Evolutionary conservation across 2,888 invertebrate genomes (phyloP).

Genomic region (Bombylius discolor): DNA sequence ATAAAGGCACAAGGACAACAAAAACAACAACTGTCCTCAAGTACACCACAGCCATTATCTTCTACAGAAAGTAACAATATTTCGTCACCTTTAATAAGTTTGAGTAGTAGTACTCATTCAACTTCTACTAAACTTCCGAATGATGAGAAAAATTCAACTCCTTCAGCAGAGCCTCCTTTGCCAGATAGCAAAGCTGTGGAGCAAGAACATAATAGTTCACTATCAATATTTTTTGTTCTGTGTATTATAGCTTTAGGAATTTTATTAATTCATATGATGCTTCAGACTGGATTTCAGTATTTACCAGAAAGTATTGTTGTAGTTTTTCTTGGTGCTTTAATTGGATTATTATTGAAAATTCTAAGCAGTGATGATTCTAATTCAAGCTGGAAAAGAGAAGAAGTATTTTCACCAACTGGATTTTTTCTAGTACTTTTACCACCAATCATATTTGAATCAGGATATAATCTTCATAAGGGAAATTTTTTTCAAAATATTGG

Average conservation of each 20-base stretch:
- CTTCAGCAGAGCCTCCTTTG: slow-evolving; percentile 61
- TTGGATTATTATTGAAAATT: slow-evolving; percentile 80
- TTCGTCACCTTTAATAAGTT: too few species aligned
- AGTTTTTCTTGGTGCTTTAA: slow-evolving; percentile 84
- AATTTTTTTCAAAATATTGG: slow-evolving; percentile 95
- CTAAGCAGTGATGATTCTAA: slow-evolving; percentile 72
- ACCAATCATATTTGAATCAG: slow-evolving; percentile 98
- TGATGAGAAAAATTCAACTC: slow-evolving; percentile 32
- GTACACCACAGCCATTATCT: too few species aligned
- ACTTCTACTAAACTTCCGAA: too few species aligned
- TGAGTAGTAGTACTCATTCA: too few species aligned
- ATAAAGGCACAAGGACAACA: too few species aligned
- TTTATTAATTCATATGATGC: slow-evolving; percentile 83
- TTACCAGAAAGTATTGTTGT: slow-evolving; percentile 96
- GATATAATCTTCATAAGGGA: slow-evolving; percentile 97
- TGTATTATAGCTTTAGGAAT: slow-evolving; percentile 91
- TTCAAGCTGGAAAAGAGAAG: slow-evolving; percentile 93
- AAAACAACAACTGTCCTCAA: too few species aligned
- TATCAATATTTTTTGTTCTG: slow-evolving; percentile 96
- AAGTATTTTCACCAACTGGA: slow-evolving; percentile 95
- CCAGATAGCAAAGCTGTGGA: slow-evolving; percentile 86
- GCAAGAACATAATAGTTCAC: slow-evolving; percentile 90
- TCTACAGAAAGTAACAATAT: too few species aligned
- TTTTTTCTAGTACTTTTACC: slow-evolving; percentile 94
- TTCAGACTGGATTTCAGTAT: slow-evolving; percentile 91